Base-by-base conservation (phyloP, 2,888 invertebrate species). In the Pomacea canaliculata region DNA sequence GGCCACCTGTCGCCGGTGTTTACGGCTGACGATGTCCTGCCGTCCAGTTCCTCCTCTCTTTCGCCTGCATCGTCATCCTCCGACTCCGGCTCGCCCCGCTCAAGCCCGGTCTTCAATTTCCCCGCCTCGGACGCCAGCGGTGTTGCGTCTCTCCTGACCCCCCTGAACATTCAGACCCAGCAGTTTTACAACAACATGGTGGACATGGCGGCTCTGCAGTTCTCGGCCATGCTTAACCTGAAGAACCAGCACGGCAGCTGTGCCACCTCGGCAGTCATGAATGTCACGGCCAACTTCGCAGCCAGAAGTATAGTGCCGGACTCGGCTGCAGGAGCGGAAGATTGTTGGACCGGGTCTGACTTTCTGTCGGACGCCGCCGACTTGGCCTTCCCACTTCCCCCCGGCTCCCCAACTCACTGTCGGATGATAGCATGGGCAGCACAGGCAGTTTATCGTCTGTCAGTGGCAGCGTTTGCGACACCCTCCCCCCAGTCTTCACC, bases 1-100 rank as follows among this genome's bases (percentile, higher is more conserved):
- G 93, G 93, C 72, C 93, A 93, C 78, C 93, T 93, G 65, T 92
- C 93, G 92, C 93, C 93, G 62, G 93, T 93, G 81, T 90, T 85
- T 73, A 83, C 84, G 75, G 83, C 82, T 4, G 85, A 86, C n/a
- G 77, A 75, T 19, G 69, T 77, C 65, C 59, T 63, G 56, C n/a
- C 74, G 46, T 92, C 91, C 0, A 93, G 93, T 77, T 93, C 93
- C 65, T 92, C 94, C 0, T 16, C 82, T 16, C 83, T 83, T 13
- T 70, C 76, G 27, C 70, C 75, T 60, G 46, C 60, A n/a, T 13
- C 12, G 48, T 9, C 13, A 8, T 27, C 51, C 7, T 12, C 16
- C 70, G 90, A 91, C 2, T 92, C 91, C 0, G 93, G 93, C 77
- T 93, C 93, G 65, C 92, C 94, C 0, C 77, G 77, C 12, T 65